phyloP scores from a whole-genome alignment of 2,113 vertebrate genomes.

The Perca schrenkii region DNA sequence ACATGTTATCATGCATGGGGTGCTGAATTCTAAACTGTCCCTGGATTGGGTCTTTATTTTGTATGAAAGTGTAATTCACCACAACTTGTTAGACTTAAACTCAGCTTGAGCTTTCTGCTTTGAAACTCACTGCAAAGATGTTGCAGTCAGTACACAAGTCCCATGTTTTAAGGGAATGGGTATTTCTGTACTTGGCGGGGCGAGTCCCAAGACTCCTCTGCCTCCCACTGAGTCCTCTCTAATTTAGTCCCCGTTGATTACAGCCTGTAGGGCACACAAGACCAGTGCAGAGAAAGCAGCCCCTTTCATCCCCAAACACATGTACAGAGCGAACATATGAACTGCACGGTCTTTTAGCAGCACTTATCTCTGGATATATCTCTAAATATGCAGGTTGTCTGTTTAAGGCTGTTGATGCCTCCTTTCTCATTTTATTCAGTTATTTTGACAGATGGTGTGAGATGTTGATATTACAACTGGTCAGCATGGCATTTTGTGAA shows the following conservation, averaged over 20 bases:
- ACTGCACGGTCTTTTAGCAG: constrained; percentile 37
- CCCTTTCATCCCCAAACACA: constrained; percentile 71
- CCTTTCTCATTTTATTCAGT: constrained; percentile 25
- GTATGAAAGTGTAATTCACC: background rate
- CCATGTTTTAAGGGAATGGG: constrained; percentile 53
- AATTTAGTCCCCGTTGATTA: constrained; percentile 80
- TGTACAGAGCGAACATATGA: constrained; percentile 65
- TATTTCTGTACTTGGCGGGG: constrained; percentile 80
- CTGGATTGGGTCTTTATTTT: background rate
- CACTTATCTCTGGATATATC: constrained; percentile 29
- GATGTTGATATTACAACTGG: background rate
- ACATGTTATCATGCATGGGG: background rate
- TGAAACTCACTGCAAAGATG: background rate
- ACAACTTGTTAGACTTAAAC: background rate
- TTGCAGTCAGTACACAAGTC: constrained; percentile 35
- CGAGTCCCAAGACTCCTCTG: constrained; percentile 73
- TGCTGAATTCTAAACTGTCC: background rate
- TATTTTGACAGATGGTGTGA: constrained; percentile 31
- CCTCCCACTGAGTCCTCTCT: constrained; percentile 75
- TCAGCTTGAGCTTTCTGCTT: background rate
- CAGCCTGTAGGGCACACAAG: constrained; percentile 67
- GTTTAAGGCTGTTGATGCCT: constrained; percentile 34
- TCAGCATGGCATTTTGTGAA: background rate
- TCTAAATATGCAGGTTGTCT: constrained; percentile 37
- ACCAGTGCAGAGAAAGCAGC: constrained; percentile 51